Evolutionary conservation across 2,888 invertebrate species (phyloP), one percentile per base, ranked within the genome.

Genomic region (Ceratothoa steindachneri): DNA sequence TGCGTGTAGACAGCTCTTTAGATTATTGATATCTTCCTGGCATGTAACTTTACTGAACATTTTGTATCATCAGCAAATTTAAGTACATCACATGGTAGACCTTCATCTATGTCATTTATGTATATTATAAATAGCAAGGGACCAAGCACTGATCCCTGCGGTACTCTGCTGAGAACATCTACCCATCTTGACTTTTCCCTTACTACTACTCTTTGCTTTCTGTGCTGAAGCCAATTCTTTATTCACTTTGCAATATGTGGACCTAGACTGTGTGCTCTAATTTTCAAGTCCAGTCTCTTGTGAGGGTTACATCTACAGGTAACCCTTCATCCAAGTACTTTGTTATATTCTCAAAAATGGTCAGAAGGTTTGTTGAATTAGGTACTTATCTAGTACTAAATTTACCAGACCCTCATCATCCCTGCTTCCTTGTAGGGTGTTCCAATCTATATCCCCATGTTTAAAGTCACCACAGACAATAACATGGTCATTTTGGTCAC

Each of bases 61-160:
- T 60, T 60, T 1, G 60, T 60, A 60, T 60, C 60, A 7, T 60
- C 60, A 24, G 60, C 60, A 60, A 60, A 60, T 60, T 60, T 60
- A 12, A 24, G 24, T 2, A 24, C 24, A 22, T 60, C 24, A n/a
- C 9, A 24, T 24, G 27, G 1, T 24, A 60, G 19, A 24, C 27
- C 27, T 1, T 60, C 24, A 15, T 60, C 22, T 60, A 60, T 15
- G 3, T 60, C 60, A 60, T 60, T 60, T 60, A 60, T 24, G 24
- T 4, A 60, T 15, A 4, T 24, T 22, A 60, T 7, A 60, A 60
- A 60, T 22, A 7, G 22, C 27, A 60, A 12, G 12, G 60, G 60
- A 2, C 3, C 60, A n/a, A 60, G 60, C 22, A 60, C 60, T 2
- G 60, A 60, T 24, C 60, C 60, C 27, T 60, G 60, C 1, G 60